phyloP scores from a whole-genome alignment of 1,140 invertebrate genomes.

The Metopolophium dirhodum region DNA sequence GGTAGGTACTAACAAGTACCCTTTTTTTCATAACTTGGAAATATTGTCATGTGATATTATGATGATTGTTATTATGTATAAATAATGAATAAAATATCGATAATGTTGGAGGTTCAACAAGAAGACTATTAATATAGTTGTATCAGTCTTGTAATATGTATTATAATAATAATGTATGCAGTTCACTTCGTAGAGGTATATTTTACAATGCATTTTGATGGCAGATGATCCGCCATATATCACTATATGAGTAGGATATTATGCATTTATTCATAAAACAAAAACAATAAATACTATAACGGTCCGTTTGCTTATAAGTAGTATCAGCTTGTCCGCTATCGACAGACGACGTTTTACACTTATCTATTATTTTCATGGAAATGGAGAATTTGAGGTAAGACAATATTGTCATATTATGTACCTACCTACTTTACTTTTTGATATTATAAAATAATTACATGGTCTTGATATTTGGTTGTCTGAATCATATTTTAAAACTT shows the following conservation, averaged over 20 bases:
- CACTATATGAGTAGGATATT: background rate
- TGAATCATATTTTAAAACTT: background rate
- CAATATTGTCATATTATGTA: background rate
- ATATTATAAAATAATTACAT: background rate
- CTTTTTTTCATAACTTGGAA: background rate
- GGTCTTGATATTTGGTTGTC: background rate
- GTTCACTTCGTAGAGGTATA: background rate
- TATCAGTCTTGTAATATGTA: background rate
- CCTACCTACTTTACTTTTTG: background rate
- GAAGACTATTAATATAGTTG: background rate
- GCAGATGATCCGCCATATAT: background rate
- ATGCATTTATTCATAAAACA: background rate
- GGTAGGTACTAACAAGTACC: too few species aligned
- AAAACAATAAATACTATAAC: background rate
- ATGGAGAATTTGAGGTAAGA: conserved; percentile 25
- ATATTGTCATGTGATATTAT: background rate
- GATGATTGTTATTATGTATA: background rate
- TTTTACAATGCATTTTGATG: background rate
- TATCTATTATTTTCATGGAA: background rate
- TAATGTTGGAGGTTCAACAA: background rate
- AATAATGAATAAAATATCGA: background rate
- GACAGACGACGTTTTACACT: background rate
- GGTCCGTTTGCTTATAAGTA: background rate
- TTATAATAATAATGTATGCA: background rate
- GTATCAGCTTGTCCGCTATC: background rate